These are phyloP conservation scores for Melanostoma mellinum DNA, from an alignment of 2,888 invertebrate genomes.

Conservation along the genomic window DNA sequence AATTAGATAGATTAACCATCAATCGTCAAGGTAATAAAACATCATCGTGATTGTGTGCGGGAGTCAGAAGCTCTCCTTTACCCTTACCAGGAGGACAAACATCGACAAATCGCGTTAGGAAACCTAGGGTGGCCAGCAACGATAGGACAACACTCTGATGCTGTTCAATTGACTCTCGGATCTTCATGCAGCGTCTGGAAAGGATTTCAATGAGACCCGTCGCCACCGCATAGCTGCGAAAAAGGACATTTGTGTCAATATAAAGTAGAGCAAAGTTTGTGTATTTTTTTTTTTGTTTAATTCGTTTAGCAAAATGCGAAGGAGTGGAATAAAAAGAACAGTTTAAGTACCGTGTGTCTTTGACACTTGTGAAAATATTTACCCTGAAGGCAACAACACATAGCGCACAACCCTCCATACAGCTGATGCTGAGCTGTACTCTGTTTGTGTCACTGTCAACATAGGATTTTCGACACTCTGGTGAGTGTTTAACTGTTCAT, in stretches of 20 bases:
- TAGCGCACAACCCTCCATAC: constrained; percentile 75
- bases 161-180: constrained; percentile 85
- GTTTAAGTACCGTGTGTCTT: constrained; percentile 82
- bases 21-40: constrained; percentile 22
- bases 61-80: constrained; percentile 1
- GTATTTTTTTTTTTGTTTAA: constrained; percentile 50
- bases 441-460: constrained; percentile 71
- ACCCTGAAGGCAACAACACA: constrained; percentile 75
- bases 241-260: constrained; percentile 75
- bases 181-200: constrained; percentile 87
- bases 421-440: constrained; percentile 71
- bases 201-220: constrained; percentile 91
- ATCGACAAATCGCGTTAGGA: constrained; percentile 81
- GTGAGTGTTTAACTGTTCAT: constrained; percentile 69
- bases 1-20: constrained; percentile 63
- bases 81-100: constrained; percentile 81
- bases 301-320: constrained; percentile 70
- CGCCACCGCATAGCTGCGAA: constrained; percentile 88
- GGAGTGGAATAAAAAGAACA: constrained; percentile 52
- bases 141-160: constrained; percentile 81
- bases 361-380: constrained; percentile 83
- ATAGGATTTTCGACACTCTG: constrained; percentile 64
- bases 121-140: constrained; percentile 81
- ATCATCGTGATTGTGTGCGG: constrained; percentile 27
- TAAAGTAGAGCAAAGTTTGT: not conserved